Base-by-base conservation (phyloP, 2,888 invertebrate genomes). In the Marasmarcha lunaedactyla region DNA sequence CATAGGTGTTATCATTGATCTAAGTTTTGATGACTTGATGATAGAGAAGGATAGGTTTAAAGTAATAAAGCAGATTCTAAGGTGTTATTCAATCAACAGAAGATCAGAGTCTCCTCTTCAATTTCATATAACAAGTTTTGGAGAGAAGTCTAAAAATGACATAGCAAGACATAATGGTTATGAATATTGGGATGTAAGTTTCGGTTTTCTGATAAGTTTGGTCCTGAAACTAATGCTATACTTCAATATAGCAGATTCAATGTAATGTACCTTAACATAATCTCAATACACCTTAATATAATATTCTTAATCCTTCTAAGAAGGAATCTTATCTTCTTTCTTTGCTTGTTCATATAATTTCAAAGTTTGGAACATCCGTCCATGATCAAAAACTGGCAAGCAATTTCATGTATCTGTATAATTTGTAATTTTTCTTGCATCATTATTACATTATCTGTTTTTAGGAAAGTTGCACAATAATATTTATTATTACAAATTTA, bases 21-120 rank as follows among this genome's bases (percentile, higher is more conserved):
- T 97, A 59, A 93, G 94, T 58, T 97, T 95, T 68, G 95, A 96
- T 62, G 86, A 93, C 47, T 78, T 94, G 37, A 98, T 98, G 98
- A 90, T 88, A 46, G 92, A 92, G 48, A 91, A 90, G 78, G 96
- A 97, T 64, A 87, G 96, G 55, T 89, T 88, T 42, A 95, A 95
- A 83, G 90, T 95, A 50, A 89, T 93, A 7, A 95, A 96, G 67
- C 98, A 98, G 78, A 87, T 97, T 50, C 85, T 94, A 47, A 86
- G 95, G 39, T 93, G 96, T 55, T 98, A 98, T 61, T 93, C 97
- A 6, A 86, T 93, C 42, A 98, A 98, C 64, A 86, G 98, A 54
- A 84, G 97, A 56, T 89, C 93, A 1, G 61, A 73, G 11, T 87
- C 89, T 42, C 97, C 97, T 0, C 71, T 95, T 54, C 91, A 94